Evolutionary conservation across 2,797 vertebrate species (phyloP).

Genomic region (Tragopan temminckii): DNA sequence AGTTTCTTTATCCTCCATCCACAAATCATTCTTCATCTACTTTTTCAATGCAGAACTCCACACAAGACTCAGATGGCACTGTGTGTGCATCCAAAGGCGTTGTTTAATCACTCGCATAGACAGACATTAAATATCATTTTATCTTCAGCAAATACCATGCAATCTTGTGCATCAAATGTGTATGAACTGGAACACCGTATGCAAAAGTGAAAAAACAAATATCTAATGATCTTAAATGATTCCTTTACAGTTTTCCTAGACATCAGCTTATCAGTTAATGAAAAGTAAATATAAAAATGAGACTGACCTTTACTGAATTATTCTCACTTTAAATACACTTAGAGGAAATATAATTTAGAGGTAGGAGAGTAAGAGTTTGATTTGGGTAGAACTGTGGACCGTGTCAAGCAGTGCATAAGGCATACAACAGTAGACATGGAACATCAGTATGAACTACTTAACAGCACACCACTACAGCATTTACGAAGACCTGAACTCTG

Average conservation of each 20-base stretch:
- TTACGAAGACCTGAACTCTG: neutral
- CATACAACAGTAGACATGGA: neutral
- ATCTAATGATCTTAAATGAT: neutral
- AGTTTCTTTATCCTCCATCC: neutral
- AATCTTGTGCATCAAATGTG: neutral
- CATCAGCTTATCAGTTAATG: neutral
- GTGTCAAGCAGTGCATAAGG: neutral
- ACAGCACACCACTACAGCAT: neutral
- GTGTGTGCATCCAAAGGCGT: too few relatives aligned
- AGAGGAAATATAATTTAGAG: neutral
- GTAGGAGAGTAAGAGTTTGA: neutral
- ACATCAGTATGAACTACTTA: neutral
- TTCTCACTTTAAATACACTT: neutral
- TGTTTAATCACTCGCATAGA: neutral
- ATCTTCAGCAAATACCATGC: neutral
- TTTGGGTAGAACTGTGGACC: neutral
- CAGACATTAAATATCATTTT: neutral
- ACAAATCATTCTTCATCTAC: neutral
- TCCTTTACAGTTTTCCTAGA: neutral
- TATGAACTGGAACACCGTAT: neutral
- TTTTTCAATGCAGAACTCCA: neutral
- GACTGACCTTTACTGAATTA: neutral
- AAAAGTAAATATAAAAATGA: neutral
- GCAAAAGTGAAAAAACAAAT: neutral
- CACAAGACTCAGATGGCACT: neutral